Evolutionary conservation across 2,888 invertebrate genomes (phyloP), one percentile per base, ranked within the genome.

Genomic region (Fragum fragum): DNA sequence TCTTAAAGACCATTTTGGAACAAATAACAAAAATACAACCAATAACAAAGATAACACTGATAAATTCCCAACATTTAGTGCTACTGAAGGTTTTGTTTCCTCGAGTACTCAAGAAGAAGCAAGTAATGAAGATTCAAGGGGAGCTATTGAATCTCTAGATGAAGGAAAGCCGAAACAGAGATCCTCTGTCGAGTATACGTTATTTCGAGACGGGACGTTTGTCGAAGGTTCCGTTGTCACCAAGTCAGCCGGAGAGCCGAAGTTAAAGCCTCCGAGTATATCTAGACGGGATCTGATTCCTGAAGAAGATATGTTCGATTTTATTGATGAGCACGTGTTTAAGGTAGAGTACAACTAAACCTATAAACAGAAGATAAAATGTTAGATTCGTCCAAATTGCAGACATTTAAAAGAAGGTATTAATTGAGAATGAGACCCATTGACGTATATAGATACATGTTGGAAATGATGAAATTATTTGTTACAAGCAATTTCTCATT

Each of bases 261-360:
- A 29, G 32, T 53, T 70, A 16, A 53, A 70, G 32, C 52, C 70
- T 29, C 76, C 83, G 36, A 52, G 66, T 47, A 79, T 69, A 52
- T 76, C 70, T 18, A 36, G 76, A 28, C 36, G 69, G 6, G 83
- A 83, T 53, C 21, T 83, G 6, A 63, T 79, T 47, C 76, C 76
- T 32, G 74, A 79, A n/a, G 79, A 71, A 9, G 52, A 70, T n/a
- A 32, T 66, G 28, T 76, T 79, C 66, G 55, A 36, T 1, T 47
- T 63, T 28, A 79, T 79, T n/a, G 83, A 83, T 69, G 61, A 74
- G 36, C 71, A 83, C 52, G 69, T 79, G 18, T 70, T 79, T 14
- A 70, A 55, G 70, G 83, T 79, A 75, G 7, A 36, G 26, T 36
- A 36, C 9, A 6, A 36, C 3, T 36, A 66, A 7, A 5, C n/a